These are phyloP conservation scores for Phylloscopus trochilus DNA, from an alignment of 2,113 vertebrate species.

Conservation along the genomic window DNA sequence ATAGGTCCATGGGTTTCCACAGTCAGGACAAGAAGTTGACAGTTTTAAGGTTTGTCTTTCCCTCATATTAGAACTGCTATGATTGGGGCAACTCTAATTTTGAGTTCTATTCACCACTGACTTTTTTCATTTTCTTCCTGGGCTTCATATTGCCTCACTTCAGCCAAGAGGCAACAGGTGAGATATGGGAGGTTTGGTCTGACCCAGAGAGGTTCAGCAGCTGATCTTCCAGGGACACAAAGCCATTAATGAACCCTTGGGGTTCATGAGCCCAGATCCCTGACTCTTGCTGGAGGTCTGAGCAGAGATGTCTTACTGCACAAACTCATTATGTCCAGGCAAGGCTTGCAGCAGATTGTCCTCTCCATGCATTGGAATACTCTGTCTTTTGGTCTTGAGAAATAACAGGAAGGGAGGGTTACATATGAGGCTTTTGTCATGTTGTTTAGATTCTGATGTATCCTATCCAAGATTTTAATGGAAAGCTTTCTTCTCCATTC, in stretches of 20 bases:
- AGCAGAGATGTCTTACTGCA: not conserved
- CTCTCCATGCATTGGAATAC: not conserved
- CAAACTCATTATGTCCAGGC: rapidly evolving
- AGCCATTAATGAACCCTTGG: not conserved
- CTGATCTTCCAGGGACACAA: not conserved
- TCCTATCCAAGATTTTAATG: constrained; percentile 41
- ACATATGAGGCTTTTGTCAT: not conserved
- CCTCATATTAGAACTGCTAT: not conserved
- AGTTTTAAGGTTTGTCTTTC: not conserved
- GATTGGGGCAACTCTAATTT: not conserved
- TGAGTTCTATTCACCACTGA: not conserved
- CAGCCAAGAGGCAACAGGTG: not conserved
- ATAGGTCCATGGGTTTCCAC: not conserved
- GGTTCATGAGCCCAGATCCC: not conserved
- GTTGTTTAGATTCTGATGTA: not conserved
- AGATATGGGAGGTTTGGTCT: not conserved
- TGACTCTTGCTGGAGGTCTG: not conserved
- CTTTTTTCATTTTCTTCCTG: not conserved
- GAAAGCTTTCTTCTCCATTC: constrained; percentile 27
- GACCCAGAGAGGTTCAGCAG: not conserved
- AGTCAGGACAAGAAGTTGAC: not conserved
- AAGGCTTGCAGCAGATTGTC: not conserved
- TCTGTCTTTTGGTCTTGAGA: not conserved
- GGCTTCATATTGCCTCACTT: not conserved
- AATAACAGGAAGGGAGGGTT: not conserved